These are phyloP conservation scores for Toxotes lorentzi DNA, from an alignment of 2,797 vertebrate genomes.

Conservation along the genomic window DNA sequence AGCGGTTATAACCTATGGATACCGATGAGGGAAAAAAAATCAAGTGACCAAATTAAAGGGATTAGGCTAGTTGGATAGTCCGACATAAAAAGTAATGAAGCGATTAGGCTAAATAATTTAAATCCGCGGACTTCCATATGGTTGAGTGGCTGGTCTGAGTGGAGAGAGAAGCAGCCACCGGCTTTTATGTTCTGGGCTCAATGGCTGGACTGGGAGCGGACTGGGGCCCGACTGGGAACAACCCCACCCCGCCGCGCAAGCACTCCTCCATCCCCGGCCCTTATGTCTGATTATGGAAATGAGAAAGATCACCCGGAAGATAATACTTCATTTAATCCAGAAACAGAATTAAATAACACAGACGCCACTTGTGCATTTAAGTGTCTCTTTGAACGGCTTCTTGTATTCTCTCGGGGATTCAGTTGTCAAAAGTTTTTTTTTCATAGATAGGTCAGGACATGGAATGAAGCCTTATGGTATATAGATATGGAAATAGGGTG, in stretches of 20 bases:
- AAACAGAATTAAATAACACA: slow-evolving; percentile 84
- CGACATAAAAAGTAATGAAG: slow-evolving; percentile 87
- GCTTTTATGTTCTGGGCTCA: slow-evolving; percentile 78
- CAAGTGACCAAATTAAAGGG: slow-evolving; percentile 81
- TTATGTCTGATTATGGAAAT: slow-evolving; percentile 85
- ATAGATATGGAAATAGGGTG: slow-evolving; percentile 88
- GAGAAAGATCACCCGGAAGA: slow-evolving; percentile 80
- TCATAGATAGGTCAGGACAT: slow-evolving; percentile 68
- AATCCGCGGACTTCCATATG: slow-evolving; percentile 86
- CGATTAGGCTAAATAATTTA: slow-evolving; percentile 88
- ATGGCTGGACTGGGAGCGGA: slow-evolving; percentile 74
- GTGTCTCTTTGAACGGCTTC: slow-evolving; percentile 74
- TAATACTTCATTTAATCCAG: slow-evolving; percentile 83
- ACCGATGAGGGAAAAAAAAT: slow-evolving; percentile 50
- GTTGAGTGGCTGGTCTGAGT: slow-evolving; percentile 81
- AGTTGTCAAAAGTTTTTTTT: slow-evolving; percentile 64
- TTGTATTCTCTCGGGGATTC: slow-evolving; percentile 68
- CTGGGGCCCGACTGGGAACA: slow-evolving; percentile 72
- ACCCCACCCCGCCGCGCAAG: slow-evolving; percentile 37
- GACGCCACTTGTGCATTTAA: slow-evolving; percentile 79
- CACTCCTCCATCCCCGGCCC: slow-evolving; percentile 64
- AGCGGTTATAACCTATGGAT: slow-evolving; percentile 36
- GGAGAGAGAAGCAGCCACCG: slow-evolving; percentile 67
- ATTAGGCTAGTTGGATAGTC: slow-evolving; percentile 76
- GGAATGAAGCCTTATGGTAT: slow-evolving; percentile 62